Evolutionary conservation across 2,888 invertebrate species (phyloP), one percentile per base, ranked within the genome.

Genomic region (Hydrotaea diabolus): DNA sequence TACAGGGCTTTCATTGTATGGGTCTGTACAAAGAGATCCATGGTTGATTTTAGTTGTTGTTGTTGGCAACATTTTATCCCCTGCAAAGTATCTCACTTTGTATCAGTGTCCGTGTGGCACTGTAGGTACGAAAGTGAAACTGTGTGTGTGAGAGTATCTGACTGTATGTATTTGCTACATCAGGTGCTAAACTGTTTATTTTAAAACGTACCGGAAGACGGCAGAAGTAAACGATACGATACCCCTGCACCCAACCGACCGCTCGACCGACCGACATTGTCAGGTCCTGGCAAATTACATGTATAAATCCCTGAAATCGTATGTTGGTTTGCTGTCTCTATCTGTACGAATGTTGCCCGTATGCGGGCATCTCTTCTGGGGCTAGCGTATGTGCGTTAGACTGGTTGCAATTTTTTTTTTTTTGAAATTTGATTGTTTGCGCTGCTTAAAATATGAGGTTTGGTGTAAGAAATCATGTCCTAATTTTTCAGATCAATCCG

Each of bases 161-260:
- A 17, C 4, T 64, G 26, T 39, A 21, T 1, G 31, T 23, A 23
- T 62, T 62, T 59, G 4, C 21, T 43, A 81, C 72, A 76, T 73
- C 81, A 81, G 81, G 81, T 81, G 81, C 53, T 64, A 72, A 80
- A 80, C 76, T 72, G 71, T 76, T 80, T 80, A 53, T 64, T 71
- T 55, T 19, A 11, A 17, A 73, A 79, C 73, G 55, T 31, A 31
- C 7, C n/a, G 31, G 7, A 31, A 31, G 3, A 2, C 31, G 3
- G 3, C 31, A 2, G 7, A 31, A 31, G 7, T 4, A 31, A 31
- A 31, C 31, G 31, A 31, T 4, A 31, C 31, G 31, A 31, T n/a
- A n/a, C n/a, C n/a, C n/a, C 17, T 64, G n/a, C 8, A 9, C 17
- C 21, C 0, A 55, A 55, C 5, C 17, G 5, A 21, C 21, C 0